Base-by-base conservation (phyloP, 2,797 vertebrate genomes). In the Dallia pectoralis region DNA sequence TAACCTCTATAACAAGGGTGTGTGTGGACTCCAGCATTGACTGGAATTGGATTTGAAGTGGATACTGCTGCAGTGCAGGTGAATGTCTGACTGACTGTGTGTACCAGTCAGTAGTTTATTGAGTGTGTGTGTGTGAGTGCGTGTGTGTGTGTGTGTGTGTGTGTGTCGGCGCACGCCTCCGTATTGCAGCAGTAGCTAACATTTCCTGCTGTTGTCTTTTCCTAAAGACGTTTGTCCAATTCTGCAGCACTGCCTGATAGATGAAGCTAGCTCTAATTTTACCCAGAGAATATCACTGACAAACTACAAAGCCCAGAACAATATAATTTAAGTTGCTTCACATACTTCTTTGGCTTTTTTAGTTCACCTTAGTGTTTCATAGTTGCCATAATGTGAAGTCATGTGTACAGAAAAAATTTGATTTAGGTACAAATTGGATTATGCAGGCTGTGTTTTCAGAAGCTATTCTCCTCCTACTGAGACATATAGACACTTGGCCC, bases 141-240 rank as follows among this genome's bases (percentile, higher is more conserved):
- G 8, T 56, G 11, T 67, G 29, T 62, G 69, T 59, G 14, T 77
- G 78, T 72, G 71, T 0, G 71, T 83, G 68, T 79, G 67, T 74
- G 53, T 84, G 53, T 70, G 61, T 56, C 51, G 47, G 36, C 27
- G 36, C n/a, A 12, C 4, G 22, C 29, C 27, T 29, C 61, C 29
- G 7, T 67, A 80, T 79, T 51, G 49, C 76, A 70, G 71, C 65
- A 48, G 48, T 15, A 0, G 12, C 27, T 69, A 73, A 75, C 53
- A 22, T 56, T 56, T 56, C 53, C 72, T 76, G 69, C 73, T 71
- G 51, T 78, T 73, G 79, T 72, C 74, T 75, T 78, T 79, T 83
- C 77, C 79, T 79, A 81, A 77, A 80, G 63, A 85, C 79, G 74
- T 77, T 82, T 53, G 81, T 76, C 71, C 77, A 62, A 81, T 79